Evolutionary conservation across 2,888 invertebrate genomes (phyloP).

Genomic region (Troides oblongomaculatus): DNA sequence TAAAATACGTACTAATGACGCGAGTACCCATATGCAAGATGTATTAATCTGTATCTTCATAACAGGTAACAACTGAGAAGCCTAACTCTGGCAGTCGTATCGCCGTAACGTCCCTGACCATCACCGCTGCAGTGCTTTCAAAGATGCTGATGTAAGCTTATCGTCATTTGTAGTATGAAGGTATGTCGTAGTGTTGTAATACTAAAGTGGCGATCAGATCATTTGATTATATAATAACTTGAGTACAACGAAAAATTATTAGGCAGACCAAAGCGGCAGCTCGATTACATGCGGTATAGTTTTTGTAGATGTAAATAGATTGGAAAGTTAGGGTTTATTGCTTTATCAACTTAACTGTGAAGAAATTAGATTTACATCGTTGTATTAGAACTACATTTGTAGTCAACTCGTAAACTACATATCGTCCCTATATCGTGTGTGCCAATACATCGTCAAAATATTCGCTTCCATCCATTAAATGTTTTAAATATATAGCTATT

Average conservation of each 20-base stretch:
- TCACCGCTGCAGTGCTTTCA: conserved; percentile 10
- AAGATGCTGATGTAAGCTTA: conserved; percentile 14
- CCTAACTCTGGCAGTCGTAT: conserved; percentile 13
- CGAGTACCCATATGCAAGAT: not conserved
- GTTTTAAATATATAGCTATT: conserved; percentile 1
- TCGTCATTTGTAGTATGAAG: conserved; percentile 4
- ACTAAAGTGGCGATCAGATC: conserved; percentile 5
- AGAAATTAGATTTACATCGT: conserved; percentile 7
- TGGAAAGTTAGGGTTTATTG: not conserved
- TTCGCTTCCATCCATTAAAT: conserved; percentile 36
- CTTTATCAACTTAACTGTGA: not conserved
- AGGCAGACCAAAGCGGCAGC: conserved; percentile 4
- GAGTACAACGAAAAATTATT: conserved; percentile 20
- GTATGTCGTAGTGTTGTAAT: not conserved
- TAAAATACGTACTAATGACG: too few relatives aligned
- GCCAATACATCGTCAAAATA: conserved; percentile 34
- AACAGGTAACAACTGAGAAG: conserved; percentile 19
- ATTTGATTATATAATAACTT: conserved; percentile 3
- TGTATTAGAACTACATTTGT: conserved; percentile 16
- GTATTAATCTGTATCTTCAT: not conserved
- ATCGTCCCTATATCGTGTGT: conserved; percentile 29
- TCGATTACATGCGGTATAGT: not conserved
- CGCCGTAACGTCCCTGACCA: conserved; percentile 6
- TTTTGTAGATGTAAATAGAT: not conserved
- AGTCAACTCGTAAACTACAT: conserved; percentile 27